Conservation (phyloP, 2,888 invertebrate genomes). For the Nasonia oneida region DNA sequence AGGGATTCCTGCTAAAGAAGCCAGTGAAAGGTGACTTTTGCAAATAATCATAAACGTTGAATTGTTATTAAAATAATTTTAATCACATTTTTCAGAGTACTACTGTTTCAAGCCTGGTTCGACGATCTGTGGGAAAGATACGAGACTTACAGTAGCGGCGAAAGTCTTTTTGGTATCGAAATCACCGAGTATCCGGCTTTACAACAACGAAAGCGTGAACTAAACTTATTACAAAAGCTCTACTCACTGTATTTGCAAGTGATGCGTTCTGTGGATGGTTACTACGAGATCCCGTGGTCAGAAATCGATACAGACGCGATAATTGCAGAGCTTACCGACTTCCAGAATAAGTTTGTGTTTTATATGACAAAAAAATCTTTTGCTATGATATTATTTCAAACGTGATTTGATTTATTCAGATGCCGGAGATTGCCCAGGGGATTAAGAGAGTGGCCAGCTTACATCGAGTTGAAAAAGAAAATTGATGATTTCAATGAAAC, state of each 20-base stretch:
- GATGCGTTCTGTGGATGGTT: constrained; percentile 91
- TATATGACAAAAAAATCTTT: neutral
- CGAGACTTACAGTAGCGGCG: constrained; percentile 91
- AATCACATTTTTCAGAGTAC: constrained; percentile 79
- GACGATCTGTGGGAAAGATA: constrained; percentile 91
- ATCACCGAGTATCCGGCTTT: constrained; percentile 91
- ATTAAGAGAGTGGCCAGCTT: constrained; percentile 94
- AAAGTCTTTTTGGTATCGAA: constrained; percentile 91
- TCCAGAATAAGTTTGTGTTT: constrained; percentile 83
- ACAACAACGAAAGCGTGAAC: constrained; percentile 89
- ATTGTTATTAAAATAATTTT: neutral
- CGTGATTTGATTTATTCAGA: constrained; percentile 76
- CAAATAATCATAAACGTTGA: too few relatives aligned
- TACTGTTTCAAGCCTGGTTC: constrained; percentile 89
- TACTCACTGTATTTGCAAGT: constrained; percentile 90
- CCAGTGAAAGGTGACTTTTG: constrained; percentile 85
- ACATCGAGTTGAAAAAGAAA: constrained; percentile 90
- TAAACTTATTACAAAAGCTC: constrained; percentile 90
- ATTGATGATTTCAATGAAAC: constrained; percentile 95
- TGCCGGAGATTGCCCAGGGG: constrained; percentile 91
- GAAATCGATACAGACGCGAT: constrained; percentile 92
- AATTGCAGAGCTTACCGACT: constrained; percentile 88
- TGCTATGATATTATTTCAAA: neutral
- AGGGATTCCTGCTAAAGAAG: constrained; percentile 91
- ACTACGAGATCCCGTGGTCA: constrained; percentile 91